Percentiles rank a stretch among this genome's conserved stretches.
These are phyloP conservation scores for Nibea albiflora DNA, from an alignment of 2,113 vertebrate species.

Conservation along the genomic window DNA sequence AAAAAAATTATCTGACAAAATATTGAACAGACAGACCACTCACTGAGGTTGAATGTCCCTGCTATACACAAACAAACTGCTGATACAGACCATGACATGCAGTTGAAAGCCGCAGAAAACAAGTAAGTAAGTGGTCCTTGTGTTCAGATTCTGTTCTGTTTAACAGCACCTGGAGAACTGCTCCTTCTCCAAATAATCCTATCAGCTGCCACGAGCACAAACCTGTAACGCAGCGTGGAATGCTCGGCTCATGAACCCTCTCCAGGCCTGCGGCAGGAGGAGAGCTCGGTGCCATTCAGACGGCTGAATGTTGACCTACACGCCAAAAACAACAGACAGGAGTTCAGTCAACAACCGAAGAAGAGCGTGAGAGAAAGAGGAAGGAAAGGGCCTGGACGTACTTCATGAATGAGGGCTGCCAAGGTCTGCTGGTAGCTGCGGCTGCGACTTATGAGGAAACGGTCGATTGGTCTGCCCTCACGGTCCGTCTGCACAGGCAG, in stretches of 20 bases:
- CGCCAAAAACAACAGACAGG: neutral
- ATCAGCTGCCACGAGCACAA: slow-evolving; percentile 37
- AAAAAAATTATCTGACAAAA: too few relatives aligned
- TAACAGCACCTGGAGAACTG: neutral
- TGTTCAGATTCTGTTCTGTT: neutral
- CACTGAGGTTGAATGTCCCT: too few relatives aligned
- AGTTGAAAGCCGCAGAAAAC: too few relatives aligned
- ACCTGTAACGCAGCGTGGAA: slow-evolving; percentile 93
- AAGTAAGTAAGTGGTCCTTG: too few relatives aligned
- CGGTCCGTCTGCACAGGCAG: slow-evolving; percentile 90
- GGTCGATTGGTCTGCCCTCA: slow-evolving; percentile 88
- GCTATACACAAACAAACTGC: too few relatives aligned
- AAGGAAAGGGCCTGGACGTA: slow-evolving; percentile 42
- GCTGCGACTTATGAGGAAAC: slow-evolving; percentile 90
- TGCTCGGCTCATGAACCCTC: slow-evolving; percentile 90
- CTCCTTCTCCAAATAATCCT: neutral
- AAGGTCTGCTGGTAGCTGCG: slow-evolving; percentile 92
- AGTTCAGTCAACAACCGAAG: neutral
- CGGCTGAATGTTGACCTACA: slow-evolving; percentile 94
- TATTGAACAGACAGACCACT: too few relatives aligned
- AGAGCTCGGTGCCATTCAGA: slow-evolving; percentile 95
- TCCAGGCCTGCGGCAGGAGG: slow-evolving; percentile 92
- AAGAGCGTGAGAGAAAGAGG: neutral
- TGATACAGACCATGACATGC: too few relatives aligned
- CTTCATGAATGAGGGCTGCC: slow-evolving; percentile 92